Base-by-base conservation (phyloP, 2,888 invertebrate genomes). In the Cynaeus angustus region DNA sequence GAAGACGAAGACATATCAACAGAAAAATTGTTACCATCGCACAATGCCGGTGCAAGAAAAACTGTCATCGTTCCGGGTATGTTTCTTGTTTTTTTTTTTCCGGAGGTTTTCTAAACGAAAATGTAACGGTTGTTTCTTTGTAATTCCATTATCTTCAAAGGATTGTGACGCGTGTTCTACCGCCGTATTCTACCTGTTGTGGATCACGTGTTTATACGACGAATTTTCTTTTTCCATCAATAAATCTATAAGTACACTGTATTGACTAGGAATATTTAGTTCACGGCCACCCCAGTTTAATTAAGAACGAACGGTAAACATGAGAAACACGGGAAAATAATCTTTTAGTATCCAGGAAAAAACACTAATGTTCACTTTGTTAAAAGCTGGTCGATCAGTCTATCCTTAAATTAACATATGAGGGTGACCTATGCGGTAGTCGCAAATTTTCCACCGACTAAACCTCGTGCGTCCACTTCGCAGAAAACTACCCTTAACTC, bases 11-110 rank as follows among this genome's bases (percentile, higher is more conserved):
- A 78, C 56, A 72, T 75, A 48, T 77, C 73, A 8, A 81, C 69
- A 46, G 80, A 81, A 68, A 81, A 81, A 75, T 74, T 81, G 59
- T 73, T 81, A 45, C 79, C 78, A 5, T 58, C 74, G 50, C 73
- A 70, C 58, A 74, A 73, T 46, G 70, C 70, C 68, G 64, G 68
- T 14, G 53, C 56, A 28, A 74, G 62, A 58, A 69, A 56, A 43
- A 66, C 70, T 38, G 50, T 56, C 7, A 33, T 33, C 33, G 70
- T 58, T 43, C 59, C 68, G 72, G 74, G 75, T 76, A 68, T 68
- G 28, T 28, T 28, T 28, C 4, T 7, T 33, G 7, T 33, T 4
- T 21, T 4, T 21, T 3, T 21, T 21, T 21, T 21, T 21, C 21
- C 12, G 33, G 16, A 30, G 33, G 16, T 45, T 41, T 41, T 10